Evolutionary conservation across 2,797 vertebrate species (phyloP).

Genomic region (Ptychobarbus kaznakovi): DNA sequence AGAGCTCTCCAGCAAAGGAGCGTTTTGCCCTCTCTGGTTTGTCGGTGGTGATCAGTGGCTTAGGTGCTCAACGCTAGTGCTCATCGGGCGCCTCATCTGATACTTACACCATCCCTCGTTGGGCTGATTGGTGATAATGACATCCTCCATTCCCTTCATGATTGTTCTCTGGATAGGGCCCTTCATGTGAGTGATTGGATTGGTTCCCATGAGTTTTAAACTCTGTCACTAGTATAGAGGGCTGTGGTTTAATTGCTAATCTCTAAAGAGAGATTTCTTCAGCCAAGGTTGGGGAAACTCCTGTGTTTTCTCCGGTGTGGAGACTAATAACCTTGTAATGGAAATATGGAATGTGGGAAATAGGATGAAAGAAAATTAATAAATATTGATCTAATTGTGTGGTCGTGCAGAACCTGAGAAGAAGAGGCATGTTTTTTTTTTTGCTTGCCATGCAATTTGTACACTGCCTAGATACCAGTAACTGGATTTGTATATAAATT

Average conservation of each 20-base stretch:
- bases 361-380: conserved; percentile 34
- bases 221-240: conserved; percentile 27
- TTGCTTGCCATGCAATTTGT: conserved; percentile 37
- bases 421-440: conserved; percentile 3
- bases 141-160: conserved; percentile 69
- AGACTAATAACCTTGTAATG: conserved; percentile 36
- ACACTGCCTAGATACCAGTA: conserved; percentile 13
- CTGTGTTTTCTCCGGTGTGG: conserved; percentile 3
- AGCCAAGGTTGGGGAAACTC: background rate
- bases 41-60: conserved; percentile 50
- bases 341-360: conserved; percentile 28
- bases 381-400: conserved; percentile 32
- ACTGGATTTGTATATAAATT: conserved; percentile 33
- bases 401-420: conserved; percentile 21
- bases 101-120: conserved; percentile 67
- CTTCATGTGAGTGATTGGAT: conserved; percentile 71
- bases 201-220: conserved; percentile 64
- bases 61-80: conserved; percentile 39
- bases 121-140: conserved; percentile 76
- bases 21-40: conserved; percentile 33
- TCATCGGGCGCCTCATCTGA: conserved; percentile 53
- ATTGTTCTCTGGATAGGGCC: conserved; percentile 72
- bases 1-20: conserved; percentile 42
- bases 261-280: conserved; percentile 37
- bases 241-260: conserved; percentile 34